Conservation (phyloP, 1,140 invertebrate genomes). For the Chironomus tepperi region DNA sequence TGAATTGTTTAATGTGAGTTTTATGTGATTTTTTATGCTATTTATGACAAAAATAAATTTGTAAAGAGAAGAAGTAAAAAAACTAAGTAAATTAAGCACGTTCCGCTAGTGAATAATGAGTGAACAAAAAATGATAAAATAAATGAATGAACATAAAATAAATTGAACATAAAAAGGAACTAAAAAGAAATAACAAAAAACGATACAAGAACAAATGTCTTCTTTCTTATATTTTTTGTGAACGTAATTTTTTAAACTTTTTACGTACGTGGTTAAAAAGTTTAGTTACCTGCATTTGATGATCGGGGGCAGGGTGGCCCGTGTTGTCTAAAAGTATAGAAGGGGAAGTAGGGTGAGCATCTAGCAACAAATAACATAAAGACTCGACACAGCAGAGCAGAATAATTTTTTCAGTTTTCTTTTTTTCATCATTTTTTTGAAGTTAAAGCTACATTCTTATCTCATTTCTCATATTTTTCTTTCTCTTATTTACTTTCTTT, state of each 20-base stretch:
- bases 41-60: background rate
- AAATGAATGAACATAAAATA: background rate
- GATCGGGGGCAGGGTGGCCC: conserved; percentile 42
- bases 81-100: background rate
- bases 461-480: too few species aligned
- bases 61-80: background rate
- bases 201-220: conserved; percentile 12
- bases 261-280: conserved; percentile 30
- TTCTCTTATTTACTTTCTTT: too few species aligned
- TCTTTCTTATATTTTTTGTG: conserved; percentile 5
- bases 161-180: background rate
- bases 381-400: conserved; percentile 43
- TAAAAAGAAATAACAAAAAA: background rate
- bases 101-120: background rate
- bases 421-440: background rate
- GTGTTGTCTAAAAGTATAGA: conserved; percentile 43
- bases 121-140: conserved; percentile 3
- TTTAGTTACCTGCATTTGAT: conserved; percentile 43
- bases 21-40: conserved; percentile 12
- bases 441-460: background rate
- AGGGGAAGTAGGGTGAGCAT: conserved; percentile 43
- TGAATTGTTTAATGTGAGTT: conserved; percentile 23
- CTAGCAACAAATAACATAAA: conserved; percentile 53
- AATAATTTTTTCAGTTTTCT: background rate
- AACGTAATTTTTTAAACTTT: conserved; percentile 19